Evolutionary conservation across 1,140 invertebrate species (phyloP), one percentile per base, ranked within the genome.

Genomic region (Dreissena rostriformis): DNA sequence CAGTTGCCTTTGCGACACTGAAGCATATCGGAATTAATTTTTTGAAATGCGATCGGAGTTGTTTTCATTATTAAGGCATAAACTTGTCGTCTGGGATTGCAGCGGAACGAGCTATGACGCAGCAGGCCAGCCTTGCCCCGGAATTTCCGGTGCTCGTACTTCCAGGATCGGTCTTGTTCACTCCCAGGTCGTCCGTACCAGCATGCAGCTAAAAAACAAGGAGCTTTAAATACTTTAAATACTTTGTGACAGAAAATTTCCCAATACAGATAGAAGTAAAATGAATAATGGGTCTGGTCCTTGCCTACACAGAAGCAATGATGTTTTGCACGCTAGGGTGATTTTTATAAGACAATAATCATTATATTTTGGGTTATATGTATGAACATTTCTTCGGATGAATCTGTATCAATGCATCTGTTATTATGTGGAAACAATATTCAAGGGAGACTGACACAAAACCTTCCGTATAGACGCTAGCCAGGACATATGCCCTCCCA

Each of bases 71-170:
- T 19, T 63, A n/a, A 26, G 61, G 24, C 19, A 26, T 63, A 63
- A 63, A n/a, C 39, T 39, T 39, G 39, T 39, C 39, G 39, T 39
- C 39, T 39, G 39, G 39, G 39, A 39, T 39, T 2, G 39, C 4
- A 39, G 39, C 39, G 4, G 39, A 39, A 39, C 39, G 39, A 39
- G 39, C 39, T 2, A 39, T 39, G 10, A 94, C 88, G 55, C 95
- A 94, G 81, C 95, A 95, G n/a, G 93, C 95, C 1, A 95, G 63
- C 22, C 93, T 84, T 15, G 86, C 79, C 4, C 95, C 95, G 19
- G 95, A 93, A 88, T 95, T 95, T 1, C 95, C 95, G 12, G 94
- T 95, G 71, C 86, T 92, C n/a, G 91, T 71, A 86, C 94, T 95
- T 49, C 92, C 94, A 17, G 87, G 77, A 39, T 39, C 39, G 68